Conservation (phyloP, 2,113 vertebrate species). For the Columba livia region DNA sequence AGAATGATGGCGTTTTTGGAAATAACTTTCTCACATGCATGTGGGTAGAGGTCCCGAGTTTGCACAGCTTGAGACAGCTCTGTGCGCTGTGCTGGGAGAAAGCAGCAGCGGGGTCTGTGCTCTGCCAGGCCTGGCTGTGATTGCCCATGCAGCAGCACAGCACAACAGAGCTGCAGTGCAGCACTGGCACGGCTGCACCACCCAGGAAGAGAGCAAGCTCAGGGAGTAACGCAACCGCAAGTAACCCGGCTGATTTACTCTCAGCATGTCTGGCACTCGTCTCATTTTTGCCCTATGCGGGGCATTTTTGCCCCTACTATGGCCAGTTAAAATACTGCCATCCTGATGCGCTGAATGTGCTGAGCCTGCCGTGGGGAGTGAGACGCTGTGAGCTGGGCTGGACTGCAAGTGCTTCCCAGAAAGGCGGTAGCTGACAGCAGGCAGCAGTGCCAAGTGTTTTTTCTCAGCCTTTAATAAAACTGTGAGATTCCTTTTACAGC, state of each 20-base stretch:
- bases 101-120: neutral
- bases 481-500: slow-evolving; percentile 69
- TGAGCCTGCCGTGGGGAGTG: neutral
- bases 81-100: fast-evolving
- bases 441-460: slow-evolving; percentile 52
- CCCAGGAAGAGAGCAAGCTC: neutral
- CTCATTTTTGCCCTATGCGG: neutral
- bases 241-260: neutral
- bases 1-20: neutral
- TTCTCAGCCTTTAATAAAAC: slow-evolving; percentile 66
- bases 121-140: neutral
- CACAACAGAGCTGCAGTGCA: neutral
- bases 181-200: neutral
- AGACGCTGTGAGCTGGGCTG: neutral
- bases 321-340: neutral
- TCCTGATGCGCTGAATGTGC: neutral
- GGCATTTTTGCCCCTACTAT: neutral
- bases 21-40: neutral
- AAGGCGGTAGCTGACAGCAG: slow-evolving; percentile 45
- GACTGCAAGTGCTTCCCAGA: neutral
- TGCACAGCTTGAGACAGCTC: neutral
- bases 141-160: neutral
- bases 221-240: fast-evolving
- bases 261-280: neutral
- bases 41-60: neutral